Conservation (phyloP, 2,113 vertebrate genomes). For the Sisor rabdophorus region DNA sequence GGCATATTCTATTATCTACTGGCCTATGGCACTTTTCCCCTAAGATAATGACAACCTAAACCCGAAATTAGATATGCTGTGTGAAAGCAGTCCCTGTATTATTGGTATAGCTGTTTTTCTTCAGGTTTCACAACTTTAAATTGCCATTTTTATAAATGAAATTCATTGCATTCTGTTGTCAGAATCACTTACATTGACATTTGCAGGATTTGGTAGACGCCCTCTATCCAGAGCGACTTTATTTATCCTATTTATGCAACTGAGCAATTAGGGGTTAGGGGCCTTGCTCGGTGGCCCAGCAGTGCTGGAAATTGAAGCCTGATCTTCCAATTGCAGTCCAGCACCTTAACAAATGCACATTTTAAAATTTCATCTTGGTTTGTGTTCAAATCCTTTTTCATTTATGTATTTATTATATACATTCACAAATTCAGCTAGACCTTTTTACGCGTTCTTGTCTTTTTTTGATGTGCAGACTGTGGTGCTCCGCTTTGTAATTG, state of each 20-base stretch:
- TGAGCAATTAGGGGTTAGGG: too few relatives aligned
- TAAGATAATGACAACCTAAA: slow-evolving; percentile 42
- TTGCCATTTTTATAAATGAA: not conserved
- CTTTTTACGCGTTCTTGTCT: not conserved
- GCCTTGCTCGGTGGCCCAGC: too few relatives aligned
- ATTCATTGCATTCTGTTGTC: not conserved
- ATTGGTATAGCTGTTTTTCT: slow-evolving; percentile 13
- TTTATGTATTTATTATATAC: not conserved
- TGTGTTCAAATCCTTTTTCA: slow-evolving; percentile 7
- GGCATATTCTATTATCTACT: slow-evolving; percentile 47
- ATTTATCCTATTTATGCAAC: too few relatives aligned
- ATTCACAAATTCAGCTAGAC: not conserved
- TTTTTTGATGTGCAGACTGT: not conserved
- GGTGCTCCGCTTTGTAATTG: slow-evolving; percentile 8
- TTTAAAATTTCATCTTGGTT: too few relatives aligned
- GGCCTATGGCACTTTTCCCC: slow-evolving; percentile 39
- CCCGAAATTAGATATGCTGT: slow-evolving; percentile 32
- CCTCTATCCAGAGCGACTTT: too few relatives aligned
- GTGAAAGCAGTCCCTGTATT: slow-evolving; percentile 9
- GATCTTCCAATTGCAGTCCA: too few relatives aligned
- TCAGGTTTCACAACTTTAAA: not conserved
- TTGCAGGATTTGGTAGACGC: too few relatives aligned
- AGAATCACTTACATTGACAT: not conserved
- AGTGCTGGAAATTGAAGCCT: too few relatives aligned
- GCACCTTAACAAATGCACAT: too few relatives aligned